These are phyloP conservation scores for Cydia fagiglandana DNA, from an alignment of 1,140 invertebrate species.

Conservation along the genomic window DNA sequence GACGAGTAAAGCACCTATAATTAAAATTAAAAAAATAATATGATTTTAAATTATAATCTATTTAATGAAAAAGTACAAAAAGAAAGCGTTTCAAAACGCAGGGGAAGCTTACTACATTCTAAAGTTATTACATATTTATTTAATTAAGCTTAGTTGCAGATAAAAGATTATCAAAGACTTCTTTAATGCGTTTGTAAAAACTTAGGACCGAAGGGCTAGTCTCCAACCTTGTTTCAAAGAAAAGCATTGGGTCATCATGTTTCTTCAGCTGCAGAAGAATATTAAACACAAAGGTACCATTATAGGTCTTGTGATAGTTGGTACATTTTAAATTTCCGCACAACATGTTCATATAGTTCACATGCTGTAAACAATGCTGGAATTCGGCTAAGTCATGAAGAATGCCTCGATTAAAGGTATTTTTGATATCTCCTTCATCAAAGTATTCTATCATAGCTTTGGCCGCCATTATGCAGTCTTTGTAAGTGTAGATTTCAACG, in stretches of 20 bases:
- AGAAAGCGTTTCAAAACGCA: too few relatives aligned
- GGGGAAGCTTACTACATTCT: too few relatives aligned
- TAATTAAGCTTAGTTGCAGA: not conserved
- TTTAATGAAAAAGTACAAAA: too few relatives aligned
- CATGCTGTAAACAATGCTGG: conserved; percentile 48
- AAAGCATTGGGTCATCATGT: conserved; percentile 25
- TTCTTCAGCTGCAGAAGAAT: conserved; percentile 35
- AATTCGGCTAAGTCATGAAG: conserved; percentile 47
- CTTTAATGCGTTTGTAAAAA: conserved; percentile 21
- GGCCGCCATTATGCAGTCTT: conserved; percentile 18
- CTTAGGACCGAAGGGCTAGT: conserved; percentile 26
- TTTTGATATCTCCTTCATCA: conserved; percentile 17
- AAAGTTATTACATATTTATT: too few relatives aligned
- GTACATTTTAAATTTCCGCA: conserved; percentile 39
- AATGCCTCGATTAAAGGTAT: conserved; percentile 34
- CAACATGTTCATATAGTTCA: conserved; percentile 50
- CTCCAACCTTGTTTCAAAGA: conserved; percentile 35
- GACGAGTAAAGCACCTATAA: too few relatives aligned
- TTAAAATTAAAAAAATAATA: too few relatives aligned
- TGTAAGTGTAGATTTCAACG: not conserved
- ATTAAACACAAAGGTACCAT: conserved; percentile 44
- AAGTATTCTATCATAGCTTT: conserved; percentile 32
- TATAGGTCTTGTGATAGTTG: conserved; percentile 41
- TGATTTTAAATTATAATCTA: too few relatives aligned
- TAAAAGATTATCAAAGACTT: not conserved